These are phyloP conservation scores for Petrophora chlorosata DNA, from an alignment of 2,888 invertebrate genomes.

Conservation along the genomic window DNA sequence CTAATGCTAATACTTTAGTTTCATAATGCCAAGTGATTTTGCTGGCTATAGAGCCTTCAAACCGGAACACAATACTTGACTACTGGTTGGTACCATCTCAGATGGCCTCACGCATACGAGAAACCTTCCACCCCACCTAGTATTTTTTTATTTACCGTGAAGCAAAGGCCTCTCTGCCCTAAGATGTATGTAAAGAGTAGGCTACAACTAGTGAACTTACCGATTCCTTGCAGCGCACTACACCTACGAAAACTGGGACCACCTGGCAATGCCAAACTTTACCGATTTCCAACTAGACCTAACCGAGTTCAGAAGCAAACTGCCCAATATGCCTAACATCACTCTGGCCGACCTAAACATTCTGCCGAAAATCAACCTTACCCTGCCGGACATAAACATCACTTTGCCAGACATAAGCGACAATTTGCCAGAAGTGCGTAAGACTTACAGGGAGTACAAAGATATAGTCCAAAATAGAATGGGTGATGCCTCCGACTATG, in stretches of 20 bases:
- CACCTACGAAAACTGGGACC: conserved; percentile 76
- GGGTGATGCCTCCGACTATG: conserved; percentile 78
- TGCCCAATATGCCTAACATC: conserved; percentile 56
- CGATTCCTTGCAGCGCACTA: conserved; percentile 77
- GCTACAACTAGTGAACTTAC: conserved; percentile 13
- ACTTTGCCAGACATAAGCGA: conserved; percentile 62
- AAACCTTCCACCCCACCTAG: too few species aligned
- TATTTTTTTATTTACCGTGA: too few species aligned
- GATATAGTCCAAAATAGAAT: conserved; percentile 77
- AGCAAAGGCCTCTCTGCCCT: too few species aligned
- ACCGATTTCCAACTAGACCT: conserved; percentile 73
- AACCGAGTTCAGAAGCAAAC: conserved; percentile 59
- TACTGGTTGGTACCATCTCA: too few species aligned
- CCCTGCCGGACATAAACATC: conserved; percentile 60
- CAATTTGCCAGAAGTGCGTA: conserved; percentile 65
- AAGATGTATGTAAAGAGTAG: too few species aligned
- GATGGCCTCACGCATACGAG: too few species aligned
- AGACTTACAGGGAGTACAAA: conserved; percentile 72
- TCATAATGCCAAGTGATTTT: too few species aligned
- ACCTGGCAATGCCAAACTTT: conserved; percentile 72
- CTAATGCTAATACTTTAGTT: too few species aligned
- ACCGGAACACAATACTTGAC: too few species aligned
- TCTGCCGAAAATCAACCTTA: conserved; percentile 44
- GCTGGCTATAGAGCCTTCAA: too few species aligned
- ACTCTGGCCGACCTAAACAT: conserved; percentile 53